Conservation (phyloP, 2,888 invertebrate species). For the Quadroppia sp. region DNA sequence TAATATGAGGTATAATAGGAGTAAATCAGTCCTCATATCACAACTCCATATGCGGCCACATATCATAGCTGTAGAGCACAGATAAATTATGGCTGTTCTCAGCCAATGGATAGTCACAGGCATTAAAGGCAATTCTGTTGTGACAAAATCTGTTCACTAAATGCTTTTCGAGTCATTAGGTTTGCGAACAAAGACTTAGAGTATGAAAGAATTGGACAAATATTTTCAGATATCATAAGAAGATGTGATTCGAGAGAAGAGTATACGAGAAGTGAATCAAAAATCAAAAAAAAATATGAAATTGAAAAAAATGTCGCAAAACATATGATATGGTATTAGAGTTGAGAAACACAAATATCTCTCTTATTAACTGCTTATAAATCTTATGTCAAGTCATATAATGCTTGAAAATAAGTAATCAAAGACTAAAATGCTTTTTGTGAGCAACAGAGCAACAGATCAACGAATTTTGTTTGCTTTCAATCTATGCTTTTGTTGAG, state of each 20-base stretch:
- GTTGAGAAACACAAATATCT: neutral
- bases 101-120: neutral
- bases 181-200: conserved; percentile 16
- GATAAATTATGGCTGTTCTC: neutral
- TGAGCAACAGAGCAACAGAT: neutral
- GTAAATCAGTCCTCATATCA: conserved; percentile 8
- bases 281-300: neutral
- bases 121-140: conserved; percentile 14
- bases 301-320: neutral
- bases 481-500: neutral
- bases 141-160: conserved; percentile 18
- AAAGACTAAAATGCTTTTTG: neutral
- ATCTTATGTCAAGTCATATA: conserved; percentile 18
- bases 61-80: conserved; percentile 12
- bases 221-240: neutral
- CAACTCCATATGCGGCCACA: conserved; percentile 17
- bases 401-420: conserved; percentile 15
- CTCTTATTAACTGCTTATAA: neutral
- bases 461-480: neutral
- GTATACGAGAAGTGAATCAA: neutral
- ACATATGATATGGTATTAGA: conserved; percentile 8
- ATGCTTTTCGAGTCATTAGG: conserved; percentile 20
- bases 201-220: neutral
- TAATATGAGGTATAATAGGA: conserved; percentile 14
- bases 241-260: neutral